phyloP scores from a whole-genome alignment of 1,140 invertebrate genomes.

The Eufriesea mexicana region DNA sequence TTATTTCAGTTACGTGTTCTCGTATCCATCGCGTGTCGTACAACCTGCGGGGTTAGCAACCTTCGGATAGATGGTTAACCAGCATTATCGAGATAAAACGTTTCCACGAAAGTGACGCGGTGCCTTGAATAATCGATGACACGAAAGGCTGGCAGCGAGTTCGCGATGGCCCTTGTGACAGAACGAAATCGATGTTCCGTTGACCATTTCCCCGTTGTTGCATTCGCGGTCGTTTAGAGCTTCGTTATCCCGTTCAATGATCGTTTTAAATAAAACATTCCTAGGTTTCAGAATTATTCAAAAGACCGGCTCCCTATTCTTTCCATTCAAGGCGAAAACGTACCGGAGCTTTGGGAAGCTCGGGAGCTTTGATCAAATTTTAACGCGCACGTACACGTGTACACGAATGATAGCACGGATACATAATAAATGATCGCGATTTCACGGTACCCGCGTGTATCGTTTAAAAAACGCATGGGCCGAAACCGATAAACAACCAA shows the following conservation, averaged over 20 bases:
- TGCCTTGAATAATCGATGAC: conserved; percentile 62
- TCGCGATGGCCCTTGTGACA: conserved; percentile 30
- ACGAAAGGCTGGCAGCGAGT: conserved; percentile 43
- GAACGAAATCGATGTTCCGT: conserved; percentile 42
- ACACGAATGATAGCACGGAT: background rate
- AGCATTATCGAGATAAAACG: conserved; percentile 62
- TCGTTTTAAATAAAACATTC: conserved; percentile 22
- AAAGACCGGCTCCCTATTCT: background rate
- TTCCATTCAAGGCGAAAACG: background rate
- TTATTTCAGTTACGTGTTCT: conserved; percentile 31
- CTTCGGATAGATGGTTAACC: conserved; percentile 53
- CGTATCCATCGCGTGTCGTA: conserved; percentile 50
- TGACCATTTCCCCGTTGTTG: conserved; percentile 16
- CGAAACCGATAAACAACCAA: background rate
- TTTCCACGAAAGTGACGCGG: conserved; percentile 62
- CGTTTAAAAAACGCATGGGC: background rate
- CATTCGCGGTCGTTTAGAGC: background rate
- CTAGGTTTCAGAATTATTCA: conserved; percentile 16
- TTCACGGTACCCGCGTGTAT: background rate
- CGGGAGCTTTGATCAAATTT: conserved; percentile 4
- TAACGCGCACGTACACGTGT: background rate
- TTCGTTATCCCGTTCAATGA: conserved; percentile 17
- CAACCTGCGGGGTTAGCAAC: conserved; percentile 57
- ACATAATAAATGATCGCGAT: conserved; percentile 15
- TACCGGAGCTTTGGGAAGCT: background rate